phyloP scores from a whole-genome alignment of 1,140 invertebrate genomes.

The Chrysoperla carnea region DNA sequence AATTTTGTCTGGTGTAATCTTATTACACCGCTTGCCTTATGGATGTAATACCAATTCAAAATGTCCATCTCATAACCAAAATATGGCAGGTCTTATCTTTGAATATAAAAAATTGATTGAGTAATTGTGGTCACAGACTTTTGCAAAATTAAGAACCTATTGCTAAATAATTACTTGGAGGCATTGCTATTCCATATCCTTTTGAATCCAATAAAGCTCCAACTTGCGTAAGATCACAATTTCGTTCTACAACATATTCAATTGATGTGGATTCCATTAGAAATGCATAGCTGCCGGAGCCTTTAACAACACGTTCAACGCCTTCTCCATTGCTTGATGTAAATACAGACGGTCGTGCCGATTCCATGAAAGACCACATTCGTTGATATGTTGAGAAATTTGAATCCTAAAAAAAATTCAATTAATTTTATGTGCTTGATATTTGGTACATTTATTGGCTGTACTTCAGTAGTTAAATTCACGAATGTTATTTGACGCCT shows the following conservation, averaged over 20 bases:
- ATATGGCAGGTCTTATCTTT: too few species aligned
- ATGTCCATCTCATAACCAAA: too few species aligned
- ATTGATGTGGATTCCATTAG: slow-evolving; percentile 88
- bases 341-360: slow-evolving; percentile 66
- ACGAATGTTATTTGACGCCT: too few species aligned
- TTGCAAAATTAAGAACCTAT: not conserved
- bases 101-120: too few species aligned
- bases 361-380: slow-evolving; percentile 91
- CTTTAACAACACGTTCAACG: slow-evolving; percentile 66
- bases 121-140: too few species aligned
- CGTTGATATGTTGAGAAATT: slow-evolving; percentile 81
- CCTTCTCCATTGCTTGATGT: slow-evolving; percentile 71
- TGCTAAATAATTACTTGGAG: slow-evolving; percentile 57
- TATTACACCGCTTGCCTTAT: too few species aligned
- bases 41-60: too few species aligned
- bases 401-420: slow-evolving; percentile 55
- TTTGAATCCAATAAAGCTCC: slow-evolving; percentile 82
- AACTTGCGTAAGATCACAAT: slow-evolving; percentile 80
- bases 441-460: not conserved
- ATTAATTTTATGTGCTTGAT: not conserved
- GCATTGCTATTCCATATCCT: slow-evolving; percentile 85
- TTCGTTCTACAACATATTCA: slow-evolving; percentile 78
- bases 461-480: not conserved
- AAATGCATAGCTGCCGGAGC: slow-evolving; percentile 76
- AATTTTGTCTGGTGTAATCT: too few species aligned